Base-by-base conservation (phyloP, 2,797 vertebrate genomes). In the Phyllotis vaccarum region DNA sequence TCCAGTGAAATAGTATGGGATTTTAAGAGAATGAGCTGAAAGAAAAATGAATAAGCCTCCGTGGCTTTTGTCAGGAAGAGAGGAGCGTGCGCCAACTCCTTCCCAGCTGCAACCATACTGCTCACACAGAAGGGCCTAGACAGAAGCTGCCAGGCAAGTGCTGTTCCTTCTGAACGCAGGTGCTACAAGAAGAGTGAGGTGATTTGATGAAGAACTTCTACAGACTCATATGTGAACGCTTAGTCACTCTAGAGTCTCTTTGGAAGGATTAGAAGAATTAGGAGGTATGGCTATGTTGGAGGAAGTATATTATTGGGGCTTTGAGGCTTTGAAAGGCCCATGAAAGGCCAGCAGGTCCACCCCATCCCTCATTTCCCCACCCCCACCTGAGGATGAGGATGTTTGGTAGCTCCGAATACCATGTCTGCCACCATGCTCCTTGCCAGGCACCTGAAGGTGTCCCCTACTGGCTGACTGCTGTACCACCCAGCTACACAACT, bases 311-410 rank as follows among this genome's bases (percentile, higher is more conserved):
- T 31, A 8, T 21, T n/a, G 43, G 82, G 19, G n/a, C 31, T 49
- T 16, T n/a, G 62, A 66, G 62, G 21, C 31, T 85, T 66, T 49
- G 66, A 66, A 62, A 85, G 66, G 43, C 11, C 31, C 40, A 64
- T 60, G 17, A n/a, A n/a, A n/a, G n/a, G 46, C 43, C 43, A 52
- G 43, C 43, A 52, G 43, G 43, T 31, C 82, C 22, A 64, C 8
- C 68, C 1, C 9, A 72, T 1, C 21, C 68, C 37, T 24, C 3
- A 31, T 1, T 9, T 0, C 6, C 37, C 0, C 1, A 7, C 1
- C 7, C 62, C 62, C 49, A 34, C 62, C 43, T 85, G 31, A 52
- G 43, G 19, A 24, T 16, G 62, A 49, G 19, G 43, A 66, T 60
- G 37, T 12, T n/a, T n/a, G n/a, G n/a, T n/a, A n/a, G n/a, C n/a